Base-by-base conservation (phyloP, 53 echinoderm and acorn worm species). In the Mesocentrotus franciscanus region DNA sequence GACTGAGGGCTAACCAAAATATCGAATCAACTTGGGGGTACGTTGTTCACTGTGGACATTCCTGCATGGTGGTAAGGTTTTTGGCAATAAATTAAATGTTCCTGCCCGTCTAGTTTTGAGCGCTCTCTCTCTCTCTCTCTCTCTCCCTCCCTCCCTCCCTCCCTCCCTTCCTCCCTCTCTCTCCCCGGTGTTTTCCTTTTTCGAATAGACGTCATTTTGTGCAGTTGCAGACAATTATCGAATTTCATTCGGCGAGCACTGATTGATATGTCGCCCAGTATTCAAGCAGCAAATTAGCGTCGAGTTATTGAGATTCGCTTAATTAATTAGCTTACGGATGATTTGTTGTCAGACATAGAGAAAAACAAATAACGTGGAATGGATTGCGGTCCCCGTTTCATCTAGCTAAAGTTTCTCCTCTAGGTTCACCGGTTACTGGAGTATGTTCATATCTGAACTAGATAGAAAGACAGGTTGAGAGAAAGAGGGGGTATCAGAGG, bases 201-300 rank as follows among this genome's bases (percentile, higher is more conserved):
- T 34, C 8, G 81, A 81, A 81, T 39, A 39, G 81, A 81, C 81
- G 39, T 81, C 81, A 81, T 17, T 81, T 81, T 42, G 12, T 20
- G 81, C 17, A 81, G 81, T 59, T 20, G 27, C 90, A 90, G 58
- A 90, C 90, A 90, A 90, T 90, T 60, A 90, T 90, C 32, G 60
- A 90, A 90, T 90, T 90, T 58, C 90, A 60, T 36, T 90, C 90
- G 90, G 90, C 59, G 13, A 58, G 58, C n/a, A 90, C 59, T 90
- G 90, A 90, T 90, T 90, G 90, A 90, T 90, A 59, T 27, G 90
- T 90, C 90, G 90, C 90, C 90, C 90, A 59, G 60, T 90, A 59
- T 90, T 60, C 90, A 90, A 58, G 90, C 60, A 59, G 58, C 90
- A 90, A 90, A 90, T 60, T 90, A 90, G 58, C 14, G 59, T 57